Base-by-base conservation (phyloP, 1,140 invertebrate genomes). In the Drosophila navojoa region DNA sequence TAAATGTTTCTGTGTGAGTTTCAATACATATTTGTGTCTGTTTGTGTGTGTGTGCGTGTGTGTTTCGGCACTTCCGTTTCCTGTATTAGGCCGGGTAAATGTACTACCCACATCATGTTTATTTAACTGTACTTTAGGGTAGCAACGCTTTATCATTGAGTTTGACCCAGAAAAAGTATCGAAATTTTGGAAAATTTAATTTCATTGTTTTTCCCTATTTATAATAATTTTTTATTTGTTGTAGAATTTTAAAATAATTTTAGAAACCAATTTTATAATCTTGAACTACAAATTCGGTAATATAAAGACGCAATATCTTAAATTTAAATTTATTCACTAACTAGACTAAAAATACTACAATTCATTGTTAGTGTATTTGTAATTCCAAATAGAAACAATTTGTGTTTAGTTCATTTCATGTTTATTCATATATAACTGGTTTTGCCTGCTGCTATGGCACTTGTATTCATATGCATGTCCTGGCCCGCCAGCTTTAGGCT, bases 391-490 rank as follows among this genome's bases (percentile, higher is more conserved):
- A 29, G 4, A n/a, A 44, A 10, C 25, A 32, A 29, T n/a, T 42
- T 38, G 49, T 40, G 13, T 13, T n/a, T 27, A 27, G 49, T 29
- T 62, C 50, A 60, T 54, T 79, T 71, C 78, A 69, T 87, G 79
- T 87, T 82, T 87, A 86, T 87, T 81, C 86, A 85, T 69, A 61
- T 52, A 71, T 89, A 87, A 79, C 84, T 82, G 76, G 76, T 74
- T 77, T 79, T 77, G 72, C 71, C 72, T 68, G 73, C 73, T 81
- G 58, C 42, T 29, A 29, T 29, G n/a, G 40, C 38, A 35, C 53
- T 25, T 54, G 15, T 49, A 60, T 60, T 52, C 50, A 40, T 32
- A 25, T 84, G 80, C 45, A 68, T 80, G 77, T 63, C 29, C 66
- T 61, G 45, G 55, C 44, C 49, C 6, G 10, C 54, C 71, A 66